Base-by-base conservation (phyloP, 2,113 vertebrate species). In the Cebus imitator region DNA sequence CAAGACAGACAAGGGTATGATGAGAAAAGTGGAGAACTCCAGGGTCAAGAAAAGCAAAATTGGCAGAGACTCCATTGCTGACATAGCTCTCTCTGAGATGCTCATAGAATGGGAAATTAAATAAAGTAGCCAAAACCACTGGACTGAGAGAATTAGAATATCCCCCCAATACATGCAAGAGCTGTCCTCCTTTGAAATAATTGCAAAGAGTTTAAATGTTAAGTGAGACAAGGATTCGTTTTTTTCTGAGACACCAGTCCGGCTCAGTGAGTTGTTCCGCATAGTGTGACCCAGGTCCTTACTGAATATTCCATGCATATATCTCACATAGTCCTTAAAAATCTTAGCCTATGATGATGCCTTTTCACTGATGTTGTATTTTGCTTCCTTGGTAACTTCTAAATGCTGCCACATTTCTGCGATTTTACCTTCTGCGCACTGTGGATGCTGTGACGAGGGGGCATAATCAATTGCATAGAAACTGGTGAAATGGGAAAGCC, bases 361-460 rank as follows among this genome's bases (percentile, higher is more conserved):
- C 10, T 87, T 40, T 87, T 43, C 50, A 50, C 35, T 85, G 75
- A 20, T 7, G 27, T 1, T 50, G 2, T 45, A n/a, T 55, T 45
- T 52, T 58, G 2, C 37, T 92, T 92, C 40, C 30, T 68, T 50
- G 10, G 73, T 75, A 21, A 16, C 37, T 37, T 4, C 18, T 45
- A 50, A n/a, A 48, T 66, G 40, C 18, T 66, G 27, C 64, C 7
- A 1, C 10, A 5, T n/a, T 3, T 27, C 35, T 50, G 9, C 2
- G 7, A 2, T 27, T 79, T 50, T 40, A 82, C 64, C 13, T 16
- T 58, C 27, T 25, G 21, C 4, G 16, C 3, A 11, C 10, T 14
- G 2, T 8, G 32, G 16, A 21, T 0, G 2, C 5, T 52, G 7
- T 0, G 45, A 16, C 0, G 20, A 20, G 23, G 6, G 4, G 20